Base-by-base conservation (phyloP, 2,797 vertebrate genomes). In the Petrocephalus schoutedeni region DNA sequence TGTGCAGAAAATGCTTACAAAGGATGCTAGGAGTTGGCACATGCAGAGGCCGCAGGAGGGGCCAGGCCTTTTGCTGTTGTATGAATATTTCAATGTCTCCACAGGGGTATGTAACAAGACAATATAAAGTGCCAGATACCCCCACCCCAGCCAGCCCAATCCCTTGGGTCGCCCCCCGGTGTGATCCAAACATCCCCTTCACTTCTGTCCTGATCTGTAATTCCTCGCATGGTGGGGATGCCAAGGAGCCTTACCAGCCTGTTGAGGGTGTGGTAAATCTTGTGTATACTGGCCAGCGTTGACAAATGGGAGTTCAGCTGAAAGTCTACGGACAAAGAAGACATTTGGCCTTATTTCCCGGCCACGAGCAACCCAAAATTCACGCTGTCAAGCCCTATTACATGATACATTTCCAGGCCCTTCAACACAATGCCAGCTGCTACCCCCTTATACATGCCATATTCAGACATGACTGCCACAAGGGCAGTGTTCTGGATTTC, bases 251-350 rank as follows among this genome's bases (percentile, higher is more conserved):
- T 98, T 98, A 99, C 98, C 97, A 99, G 98, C 94, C 97, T 98
- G 96, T 99, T 99, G 95, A 99, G 97, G 92, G 98, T 99, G 96
- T 99, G 98, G 94, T 99, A 99, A 96, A 99, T 99, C 97, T 98
- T 99, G 95, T 99, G 98, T 96, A 99, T 98, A 95, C 97, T 99
- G 95, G 98, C 98, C 97, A 99, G 96, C 92, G 98, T 99, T 95
- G 97, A 98, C 94, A 98, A 97, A 94, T 99, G 98, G 95, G 98
- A 98, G 95, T 98, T 99, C 97, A 99, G 97, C 94, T 98, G 98
- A 96, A 99, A 99, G 96, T 98, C 98, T 99, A 94, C 10, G 67
- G 45, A 88, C 56, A 90, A 54, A 87, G 23, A 32, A 88, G 58
- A 83, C 80, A 83, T 83, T 83, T 54, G 12, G 23, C 45, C 12